These are phyloP conservation scores for Diphyllodes magnificus DNA, from an alignment of 2,113 vertebrate species.

Conservation along the genomic window DNA sequence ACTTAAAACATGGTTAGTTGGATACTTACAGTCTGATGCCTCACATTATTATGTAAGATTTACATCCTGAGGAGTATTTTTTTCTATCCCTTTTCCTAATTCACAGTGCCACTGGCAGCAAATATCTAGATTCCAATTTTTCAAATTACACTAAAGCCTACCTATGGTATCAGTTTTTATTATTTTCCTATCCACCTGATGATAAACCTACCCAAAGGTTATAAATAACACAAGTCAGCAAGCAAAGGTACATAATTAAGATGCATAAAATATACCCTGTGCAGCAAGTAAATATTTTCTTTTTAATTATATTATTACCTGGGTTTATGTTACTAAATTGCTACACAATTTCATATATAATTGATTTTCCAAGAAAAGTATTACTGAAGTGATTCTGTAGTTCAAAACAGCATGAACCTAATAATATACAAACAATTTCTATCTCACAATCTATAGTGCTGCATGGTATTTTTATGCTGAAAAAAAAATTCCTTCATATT, in stretches of 20 bases:
- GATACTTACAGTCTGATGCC: not conserved
- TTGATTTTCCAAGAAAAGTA: constrained; percentile 71
- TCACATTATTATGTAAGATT: not conserved
- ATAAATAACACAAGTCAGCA: constrained; percentile 61
- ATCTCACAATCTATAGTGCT: constrained; percentile 35
- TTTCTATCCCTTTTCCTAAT: constrained; percentile 30
- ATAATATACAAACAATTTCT: constrained; percentile 63
- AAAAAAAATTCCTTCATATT: constrained; percentile 24
- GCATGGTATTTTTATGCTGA: constrained; percentile 25
- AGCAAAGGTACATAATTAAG: constrained; percentile 70
- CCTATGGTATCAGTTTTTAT: constrained; percentile 60
- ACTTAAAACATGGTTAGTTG: not conserved
- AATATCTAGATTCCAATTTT: constrained; percentile 58
- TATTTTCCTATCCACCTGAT: constrained; percentile 63
- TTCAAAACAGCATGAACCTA: constrained; percentile 60
- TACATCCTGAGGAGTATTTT: not conserved
- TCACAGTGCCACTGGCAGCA: constrained; percentile 47
- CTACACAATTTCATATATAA: constrained; percentile 73
- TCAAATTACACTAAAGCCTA: constrained; percentile 66
- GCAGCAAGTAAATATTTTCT: constrained; percentile 74
- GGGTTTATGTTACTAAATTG: constrained; percentile 74
- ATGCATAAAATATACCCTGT: constrained; percentile 60
- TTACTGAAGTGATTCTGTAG: constrained; percentile 57
- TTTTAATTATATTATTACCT: constrained; percentile 81
- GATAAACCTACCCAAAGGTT: constrained; percentile 69